Evolutionary conservation across 2,113 vertebrate genomes (phyloP).

Genomic region (Rhagologus leucostigma): DNA sequence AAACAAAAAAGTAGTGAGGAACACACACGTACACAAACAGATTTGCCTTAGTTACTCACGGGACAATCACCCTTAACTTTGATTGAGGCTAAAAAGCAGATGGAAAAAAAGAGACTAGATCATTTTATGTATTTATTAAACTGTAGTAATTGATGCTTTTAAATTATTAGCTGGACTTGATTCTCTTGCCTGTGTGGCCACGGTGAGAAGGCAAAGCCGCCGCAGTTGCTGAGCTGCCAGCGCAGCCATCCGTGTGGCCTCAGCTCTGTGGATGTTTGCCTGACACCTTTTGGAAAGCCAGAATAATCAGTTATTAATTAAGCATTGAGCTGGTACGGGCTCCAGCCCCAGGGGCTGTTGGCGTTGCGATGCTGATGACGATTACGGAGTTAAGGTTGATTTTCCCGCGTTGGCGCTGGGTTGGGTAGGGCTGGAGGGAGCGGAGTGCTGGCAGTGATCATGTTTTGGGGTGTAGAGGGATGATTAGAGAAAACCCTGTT

Average conservation of each 20-base stretch:
- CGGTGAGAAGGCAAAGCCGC: background rate
- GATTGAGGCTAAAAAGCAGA: conserved; percentile 22
- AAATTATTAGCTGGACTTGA: conserved; percentile 49
- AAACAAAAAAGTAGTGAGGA: conserved; percentile 31
- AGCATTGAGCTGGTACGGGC: background rate
- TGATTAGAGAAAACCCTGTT: background rate
- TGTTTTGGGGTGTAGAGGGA: background rate
- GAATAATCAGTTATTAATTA: background rate
- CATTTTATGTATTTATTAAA: conserved; percentile 75
- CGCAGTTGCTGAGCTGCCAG: background rate
- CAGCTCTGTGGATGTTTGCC: background rate
- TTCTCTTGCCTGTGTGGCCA: conserved; percentile 24
- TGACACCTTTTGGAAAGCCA: background rate
- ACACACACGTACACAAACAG: conserved; percentile 52
- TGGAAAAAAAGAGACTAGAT: background rate
- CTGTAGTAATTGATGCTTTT: conserved; percentile 61
- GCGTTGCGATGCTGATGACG: background rate
- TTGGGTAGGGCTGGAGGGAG: background rate
- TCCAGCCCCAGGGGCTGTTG: background rate
- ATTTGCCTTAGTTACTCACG: conserved; percentile 78
- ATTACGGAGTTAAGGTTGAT: conserved; percentile 7
- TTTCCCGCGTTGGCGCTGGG: background rate
- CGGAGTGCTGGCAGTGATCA: background rate
- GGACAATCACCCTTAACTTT: conserved; percentile 76
- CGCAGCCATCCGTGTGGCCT: fast-evolving